Base-by-base conservation (phyloP, 2,797 vertebrate genomes). In the Artibeus lituratus region DNA sequence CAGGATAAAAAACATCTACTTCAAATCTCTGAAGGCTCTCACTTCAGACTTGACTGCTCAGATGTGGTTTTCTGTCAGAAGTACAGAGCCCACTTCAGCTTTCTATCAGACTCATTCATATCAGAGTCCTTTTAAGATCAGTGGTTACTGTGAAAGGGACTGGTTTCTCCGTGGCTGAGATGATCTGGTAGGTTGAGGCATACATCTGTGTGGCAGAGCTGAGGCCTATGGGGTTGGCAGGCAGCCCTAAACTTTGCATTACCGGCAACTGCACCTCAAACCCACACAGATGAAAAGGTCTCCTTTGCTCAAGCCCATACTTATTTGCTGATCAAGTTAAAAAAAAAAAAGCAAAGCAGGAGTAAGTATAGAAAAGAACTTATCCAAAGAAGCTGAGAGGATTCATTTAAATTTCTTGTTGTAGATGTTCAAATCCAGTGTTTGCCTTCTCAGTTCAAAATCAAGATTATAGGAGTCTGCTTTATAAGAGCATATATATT, bases 111-210 rank as follows among this genome's bases (percentile, higher is more conserved):
- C 44, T 67, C n/a, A 53, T 86, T 86, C 19, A 10, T 73, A 82
- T 96, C 97, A 97, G 96, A 95, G 90, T 90, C 94, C 82, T 94
- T 84, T 96, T 1, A 24, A 94, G 95, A 96, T 95, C 95, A 96
- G 84, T 91, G 57, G 67, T 97, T 96, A 90, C 95, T 76, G 39
- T 73, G 83, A 87, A 92, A 90, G 84, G 92, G 89, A 81, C 76
- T 69, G 78, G 73, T 73, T 92, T 90, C 29, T 35, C 3, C 22
- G 39, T 83, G 65, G 55, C 0, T 0, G 69, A 76, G 94, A 35
- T 95, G 83, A 91, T 65, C 37, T 3, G 42, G 96, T 88, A 92
- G 95, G 81, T 72, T 70, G 91, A 95, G 95, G 94, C 82, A 92
- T 84, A 91, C 67, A 42, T 69, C 96, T 96, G 35, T 10, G 91